These are phyloP conservation scores for Perca schrenkii DNA, from an alignment of 2,113 vertebrate genomes.

Conservation along the genomic window DNA sequence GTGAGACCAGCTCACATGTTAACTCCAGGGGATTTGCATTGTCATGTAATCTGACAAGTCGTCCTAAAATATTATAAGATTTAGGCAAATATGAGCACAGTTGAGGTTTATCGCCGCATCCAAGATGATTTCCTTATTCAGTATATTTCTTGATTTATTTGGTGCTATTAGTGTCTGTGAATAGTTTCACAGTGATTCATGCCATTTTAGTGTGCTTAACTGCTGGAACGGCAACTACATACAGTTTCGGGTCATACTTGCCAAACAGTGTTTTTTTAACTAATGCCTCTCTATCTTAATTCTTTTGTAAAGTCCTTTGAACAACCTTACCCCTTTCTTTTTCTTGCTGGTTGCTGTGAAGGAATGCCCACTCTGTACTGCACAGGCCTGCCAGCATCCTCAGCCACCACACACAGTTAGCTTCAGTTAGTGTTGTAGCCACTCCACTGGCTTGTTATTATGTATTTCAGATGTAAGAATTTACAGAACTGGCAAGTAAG, in stretches of 20 bases:
- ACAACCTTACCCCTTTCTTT: background rate
- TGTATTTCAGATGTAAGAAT: too few relatives aligned
- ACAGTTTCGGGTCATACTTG: background rate
- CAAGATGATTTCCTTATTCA: background rate
- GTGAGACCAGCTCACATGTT: conserved; percentile 21
- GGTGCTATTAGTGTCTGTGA: too few relatives aligned
- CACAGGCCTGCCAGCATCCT: background rate
- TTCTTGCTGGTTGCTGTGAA: background rate
- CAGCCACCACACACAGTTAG: background rate
- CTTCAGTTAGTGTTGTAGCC: background rate
- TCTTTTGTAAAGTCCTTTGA: background rate
- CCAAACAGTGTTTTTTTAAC: background rate
- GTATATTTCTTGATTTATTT: conserved; percentile 8
- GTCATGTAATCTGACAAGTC: conserved; percentile 36
- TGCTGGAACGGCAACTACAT: background rate
- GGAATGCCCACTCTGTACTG: background rate
- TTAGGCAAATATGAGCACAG: conserved; percentile 3
- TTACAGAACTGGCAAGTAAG: background rate
- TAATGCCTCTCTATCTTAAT: background rate
- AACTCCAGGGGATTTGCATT: conserved; percentile 48
- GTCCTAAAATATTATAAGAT: conserved; percentile 27
- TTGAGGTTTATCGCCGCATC: conserved; percentile 1
- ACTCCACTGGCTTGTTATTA: background rate
- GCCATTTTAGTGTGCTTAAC: background rate
- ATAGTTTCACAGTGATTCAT: background rate